Base-by-base conservation (phyloP, 2,113 vertebrate genomes). In the Tachysurus fulvidraco region DNA sequence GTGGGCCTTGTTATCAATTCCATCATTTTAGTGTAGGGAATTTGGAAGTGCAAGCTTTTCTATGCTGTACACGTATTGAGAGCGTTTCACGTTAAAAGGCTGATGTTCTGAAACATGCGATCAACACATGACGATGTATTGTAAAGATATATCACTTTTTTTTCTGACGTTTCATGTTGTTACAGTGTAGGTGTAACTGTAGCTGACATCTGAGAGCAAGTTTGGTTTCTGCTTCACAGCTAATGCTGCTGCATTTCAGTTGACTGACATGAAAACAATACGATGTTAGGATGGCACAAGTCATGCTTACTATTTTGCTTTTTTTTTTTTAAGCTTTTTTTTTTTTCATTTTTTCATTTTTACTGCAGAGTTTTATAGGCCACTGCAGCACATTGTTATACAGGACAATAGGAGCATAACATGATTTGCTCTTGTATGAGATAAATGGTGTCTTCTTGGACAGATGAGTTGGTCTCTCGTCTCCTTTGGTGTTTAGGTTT, bases 141-240 rank as follows among this genome's bases (percentile, higher is more conserved):
- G 76, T 80, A 80, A 69, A 86, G 19, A 54, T 64, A 54, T 64
- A 69, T 60, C 17, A 4, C 17, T 50, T 50, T 50, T 46, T 50
- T 87, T 23, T 46, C 36, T 86, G 60, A 59, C 36, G 30, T 86
- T 86, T 86, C 55, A 46, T 76, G 50, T 77, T 60, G 57, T 77
- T 76, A 57, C 65, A 71, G 19, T 17, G 67, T 17, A 23, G 55
- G 19, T 17, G 67, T 17, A 23, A 41, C 41, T 57, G 30, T 78
- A 54, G 62, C 59, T 86, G 79, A 65, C 86, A 87, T 46, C 50
- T 9, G 17, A 23, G n/a, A 36, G 3, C 36, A 57, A 59, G 65
- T 84, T 81, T 88, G 30, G 69, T 81, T 84, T 88, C 55, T 84
- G 87, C 59, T 73, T 55, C 55, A 82, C 46, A 83, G 83, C 59